Conservation (phyloP, 2,888 invertebrate genomes). For the Erebia epiphron region DNA sequence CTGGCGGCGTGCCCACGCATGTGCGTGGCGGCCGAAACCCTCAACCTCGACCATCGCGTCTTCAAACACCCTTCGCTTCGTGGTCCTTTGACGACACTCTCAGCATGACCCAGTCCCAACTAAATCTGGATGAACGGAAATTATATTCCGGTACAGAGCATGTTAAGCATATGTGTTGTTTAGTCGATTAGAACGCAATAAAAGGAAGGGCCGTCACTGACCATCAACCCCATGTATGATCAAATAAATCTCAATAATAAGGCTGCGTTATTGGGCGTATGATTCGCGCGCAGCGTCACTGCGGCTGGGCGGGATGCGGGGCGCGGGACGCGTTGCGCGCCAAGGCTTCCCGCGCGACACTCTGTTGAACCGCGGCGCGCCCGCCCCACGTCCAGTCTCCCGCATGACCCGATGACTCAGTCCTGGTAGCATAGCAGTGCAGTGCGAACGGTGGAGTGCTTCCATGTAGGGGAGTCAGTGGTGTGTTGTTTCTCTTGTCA, state of each 20-base stretch:
- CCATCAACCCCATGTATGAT: constrained; percentile 69
- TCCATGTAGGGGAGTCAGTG: constrained; percentile 62
- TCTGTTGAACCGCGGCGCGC: constrained; percentile 62
- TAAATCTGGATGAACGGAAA: neutral
- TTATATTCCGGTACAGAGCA: neutral
- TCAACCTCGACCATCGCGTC: constrained; percentile 47
- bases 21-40: constrained; percentile 67
- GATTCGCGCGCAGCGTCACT: constrained; percentile 81
- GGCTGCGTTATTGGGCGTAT: constrained; percentile 80
- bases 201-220: constrained; percentile 52
- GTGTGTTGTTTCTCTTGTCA: constrained; percentile 65
- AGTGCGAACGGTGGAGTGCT: constrained; percentile 60
- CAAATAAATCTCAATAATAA: constrained; percentile 79
- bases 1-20: constrained; percentile 82
- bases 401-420: constrained; percentile 64
- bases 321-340: constrained; percentile 50
- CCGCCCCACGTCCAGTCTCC: constrained; percentile 56
- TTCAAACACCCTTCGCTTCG: constrained; percentile 30
- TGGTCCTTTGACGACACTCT: constrained; percentile 39
- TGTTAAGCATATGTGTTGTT: neutral
- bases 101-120: constrained; percentile 8
- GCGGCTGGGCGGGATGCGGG: constrained; percentile 61
- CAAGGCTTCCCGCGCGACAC: constrained; percentile 55
- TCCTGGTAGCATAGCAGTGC: constrained; percentile 61
- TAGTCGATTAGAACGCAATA: constrained; percentile 29